Evolutionary conservation across 2,888 invertebrate species (phyloP), one percentile per base, ranked within the genome.

Genomic region (Aleiodes alternator): DNA sequence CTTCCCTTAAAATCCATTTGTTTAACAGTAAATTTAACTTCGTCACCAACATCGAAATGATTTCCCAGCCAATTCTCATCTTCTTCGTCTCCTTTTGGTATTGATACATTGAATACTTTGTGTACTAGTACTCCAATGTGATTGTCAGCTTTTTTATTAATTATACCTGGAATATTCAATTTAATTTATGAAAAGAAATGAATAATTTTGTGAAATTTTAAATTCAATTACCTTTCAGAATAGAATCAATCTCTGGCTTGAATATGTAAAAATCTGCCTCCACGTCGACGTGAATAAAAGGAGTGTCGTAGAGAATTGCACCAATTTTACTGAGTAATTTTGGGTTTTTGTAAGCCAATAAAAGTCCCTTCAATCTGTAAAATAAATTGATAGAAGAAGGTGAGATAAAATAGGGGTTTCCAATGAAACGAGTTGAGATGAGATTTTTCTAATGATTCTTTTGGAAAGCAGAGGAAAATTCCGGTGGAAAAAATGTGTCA

Each of bases 181-280:
- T 23, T 43, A 6, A 43, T 7, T 43, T 43, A 43, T 43, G 31
- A 29, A 4, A 57, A n/a, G n/a, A 9, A 23, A 23, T 56, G 23
- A 8, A 56, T 11, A 9, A 34, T 43, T 23, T 53, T 11, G 53
- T 64, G 7, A 64, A 14, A 43, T 16, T 48, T 9, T 29, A 29
- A 5, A n/a, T 12, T 23, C 43, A 57, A 55, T 34, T 82, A 90
- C 90, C 95, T 85, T 90, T 92, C 64, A 95, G 85, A 48, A 88
- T 90, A 76, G 92, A 92, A 3, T 93, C 94, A 68, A 93, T 88
- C 85, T 89, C 86, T 11, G 95, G 95, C 79, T 91, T 91, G 84
- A 94, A 94, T 78, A 95, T 89, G 84, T 93, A 94, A 86, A 94
- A 94, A 82, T 94, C 94, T 16, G 93, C 94, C 86, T 92, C 91